Conservation (phyloP, 2,113 vertebrate species). For the Rattus rattus region DNA sequence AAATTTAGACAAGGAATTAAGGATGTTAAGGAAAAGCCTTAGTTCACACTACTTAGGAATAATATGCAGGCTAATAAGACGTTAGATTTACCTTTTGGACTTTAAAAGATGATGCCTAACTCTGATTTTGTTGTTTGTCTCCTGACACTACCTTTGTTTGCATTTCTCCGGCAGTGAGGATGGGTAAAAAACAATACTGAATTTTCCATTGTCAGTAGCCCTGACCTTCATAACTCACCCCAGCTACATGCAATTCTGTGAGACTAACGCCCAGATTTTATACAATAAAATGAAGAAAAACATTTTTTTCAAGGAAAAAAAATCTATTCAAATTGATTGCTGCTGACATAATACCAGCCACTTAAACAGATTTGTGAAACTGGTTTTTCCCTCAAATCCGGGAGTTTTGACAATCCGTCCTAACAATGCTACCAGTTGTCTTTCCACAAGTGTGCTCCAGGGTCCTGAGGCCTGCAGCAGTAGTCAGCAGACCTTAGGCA, state of each 20-base stretch:
- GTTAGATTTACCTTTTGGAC: neutral
- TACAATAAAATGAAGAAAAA: neutral
- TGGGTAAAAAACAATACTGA: neutral
- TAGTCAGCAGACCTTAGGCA: neutral
- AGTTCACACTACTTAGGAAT: neutral
- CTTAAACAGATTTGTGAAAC: neutral
- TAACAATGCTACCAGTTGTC: too few relatives aligned
- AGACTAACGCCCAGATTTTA: neutral
- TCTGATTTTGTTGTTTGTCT: neutral
- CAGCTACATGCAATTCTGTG: neutral
- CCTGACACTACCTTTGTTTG: neutral
- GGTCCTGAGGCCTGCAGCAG: neutral
- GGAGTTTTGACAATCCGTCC: neutral
- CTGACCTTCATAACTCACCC: neutral
- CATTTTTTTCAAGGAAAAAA: neutral
- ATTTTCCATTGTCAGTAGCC: neutral
- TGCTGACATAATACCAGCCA: neutral
- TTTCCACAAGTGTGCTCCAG: neutral
- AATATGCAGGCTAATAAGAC: neutral
- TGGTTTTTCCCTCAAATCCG: neutral
- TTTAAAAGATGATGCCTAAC: neutral
- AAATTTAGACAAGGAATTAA: neutral
- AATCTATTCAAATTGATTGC: neutral
- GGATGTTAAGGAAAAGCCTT: neutral
- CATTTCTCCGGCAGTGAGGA: neutral